A percentile compares a stretch with the other conserved stretches of the same genome.
Evolutionary conservation across 1,140 invertebrate genomes (phyloP).

Genomic region (Psilanteris sp.): DNA sequence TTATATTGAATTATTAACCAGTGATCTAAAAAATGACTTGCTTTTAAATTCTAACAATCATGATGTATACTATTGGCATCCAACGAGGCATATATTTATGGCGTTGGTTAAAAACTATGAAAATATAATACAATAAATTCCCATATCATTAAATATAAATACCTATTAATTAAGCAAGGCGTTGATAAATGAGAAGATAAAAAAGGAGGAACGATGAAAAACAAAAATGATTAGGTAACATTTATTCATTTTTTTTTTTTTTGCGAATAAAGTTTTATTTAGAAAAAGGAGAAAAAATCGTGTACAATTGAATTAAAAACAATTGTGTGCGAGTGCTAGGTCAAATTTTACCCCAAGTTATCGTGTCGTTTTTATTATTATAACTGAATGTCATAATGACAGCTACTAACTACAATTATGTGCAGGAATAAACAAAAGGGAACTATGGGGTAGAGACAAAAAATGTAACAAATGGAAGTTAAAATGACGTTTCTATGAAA

Average conservation of each 20-base stretch:
- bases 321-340: conserved; percentile 36
- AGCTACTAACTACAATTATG: conserved; percentile 48
- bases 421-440: conserved; percentile 33
- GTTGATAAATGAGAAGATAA: neutral
- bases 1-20: conserved; percentile 16
- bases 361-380: conserved; percentile 29
- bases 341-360: conserved; percentile 31
- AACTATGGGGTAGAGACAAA: neutral
- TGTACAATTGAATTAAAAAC: conserved; percentile 47
- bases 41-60: conserved; percentile 13
- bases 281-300: conserved; percentile 36
- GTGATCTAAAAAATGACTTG: conserved; percentile 23
- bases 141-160: neutral
- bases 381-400: conserved; percentile 39
- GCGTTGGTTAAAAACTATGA: neutral
- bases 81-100: too few species aligned
- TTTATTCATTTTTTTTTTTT: conserved; percentile 27
- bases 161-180: conserved; percentile 9
- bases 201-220: neutral
- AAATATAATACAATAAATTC: neutral
- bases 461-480: conserved; percentile 32
- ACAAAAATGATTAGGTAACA: conserved; percentile 11
- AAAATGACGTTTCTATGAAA: conserved; percentile 23
- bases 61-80: too few species aligned
- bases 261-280: conserved; percentile 32